These are phyloP conservation scores for Microcebus lehilahytsara DNA, from an alignment of 2,113 vertebrate genomes.

Conservation along the genomic window DNA sequence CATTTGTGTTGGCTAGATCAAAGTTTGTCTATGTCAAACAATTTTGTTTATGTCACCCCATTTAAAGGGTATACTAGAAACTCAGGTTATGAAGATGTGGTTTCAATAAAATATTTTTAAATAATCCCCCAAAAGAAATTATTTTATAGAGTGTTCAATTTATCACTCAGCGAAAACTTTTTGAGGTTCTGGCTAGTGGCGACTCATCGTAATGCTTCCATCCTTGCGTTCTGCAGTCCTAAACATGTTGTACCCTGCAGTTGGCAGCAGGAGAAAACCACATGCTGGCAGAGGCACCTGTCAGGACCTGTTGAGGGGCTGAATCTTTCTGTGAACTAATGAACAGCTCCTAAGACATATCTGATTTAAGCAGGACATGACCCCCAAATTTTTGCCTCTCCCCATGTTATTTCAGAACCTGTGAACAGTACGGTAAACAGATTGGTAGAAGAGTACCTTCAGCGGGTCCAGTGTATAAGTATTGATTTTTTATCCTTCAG, in stretches of 20 bases:
- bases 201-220: background rate
- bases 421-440: conserved; percentile 62
- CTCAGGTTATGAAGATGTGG: background rate
- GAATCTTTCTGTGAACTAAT: conserved; percentile 46
- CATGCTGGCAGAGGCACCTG: conserved; percentile 58
- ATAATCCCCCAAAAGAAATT: background rate
- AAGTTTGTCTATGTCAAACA: background rate
- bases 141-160: background rate
- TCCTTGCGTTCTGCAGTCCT: background rate
- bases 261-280: conserved; percentile 1
- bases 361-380: conserved; percentile 65
- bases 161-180: background rate
- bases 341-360: conserved; percentile 18
- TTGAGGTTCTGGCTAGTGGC: background rate
- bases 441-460: conserved; percentile 67
- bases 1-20: background rate
- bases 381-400: conserved; percentile 50
- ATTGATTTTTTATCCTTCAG: conserved; percentile 80
- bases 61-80: background rate
- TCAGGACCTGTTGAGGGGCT: conserved; percentile 50
- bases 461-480: conserved; percentile 67
- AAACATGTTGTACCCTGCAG: background rate
- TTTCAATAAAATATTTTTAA: background rate
- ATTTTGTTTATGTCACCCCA: background rate
- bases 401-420: conserved; percentile 55